Evolutionary conservation across 2,113 vertebrate species (phyloP).

Genomic region (Pan troglodytes): NHGRI_mPanTro3-v2.1_pri NC_072411.2:60842501-60843000

Average conservation of each 20-base stretch:
- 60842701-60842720: background rate
- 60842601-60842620: background rate
- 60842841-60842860: background rate
- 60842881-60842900: background rate
- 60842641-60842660: background rate
- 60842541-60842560: background rate
- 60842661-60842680: background rate
- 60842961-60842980: background rate
- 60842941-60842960: conserved; percentile 49
- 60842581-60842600: background rate
- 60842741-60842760: background rate
- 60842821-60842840: background rate
- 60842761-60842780: background rate
- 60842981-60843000: background rate
- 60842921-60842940: background rate
- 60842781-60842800: background rate
- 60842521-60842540: background rate
- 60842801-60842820: background rate
- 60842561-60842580: background rate
- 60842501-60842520: background rate
- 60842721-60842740: background rate
- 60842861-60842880: background rate
- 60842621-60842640: background rate
- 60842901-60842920: background rate
- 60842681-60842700: background rate